Conservation (phyloP, 2,113 vertebrate genomes). For the Lepisosteus oculatus region DNA sequence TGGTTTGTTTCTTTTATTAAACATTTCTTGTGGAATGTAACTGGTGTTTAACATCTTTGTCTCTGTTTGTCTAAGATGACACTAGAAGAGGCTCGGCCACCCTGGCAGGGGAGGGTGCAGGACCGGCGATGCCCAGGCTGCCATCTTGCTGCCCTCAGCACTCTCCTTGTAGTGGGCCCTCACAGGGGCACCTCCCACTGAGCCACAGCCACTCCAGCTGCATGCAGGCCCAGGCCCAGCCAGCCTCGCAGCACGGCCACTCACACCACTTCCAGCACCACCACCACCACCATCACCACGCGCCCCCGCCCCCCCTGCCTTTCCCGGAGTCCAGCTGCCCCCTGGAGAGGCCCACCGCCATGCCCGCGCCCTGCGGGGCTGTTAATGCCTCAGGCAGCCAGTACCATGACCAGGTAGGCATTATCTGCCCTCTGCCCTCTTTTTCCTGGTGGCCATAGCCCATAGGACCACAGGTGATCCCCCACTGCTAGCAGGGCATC, state of each 20-base stretch:
- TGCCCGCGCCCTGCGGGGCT: slow-evolving; percentile 77
- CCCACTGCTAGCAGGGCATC: too few species aligned
- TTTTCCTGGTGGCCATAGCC: too few species aligned
- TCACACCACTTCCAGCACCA: slow-evolving; percentile 74
- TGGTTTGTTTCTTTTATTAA: too few species aligned
- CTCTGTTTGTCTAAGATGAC: slow-evolving; percentile 68
- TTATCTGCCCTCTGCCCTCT: too few species aligned
- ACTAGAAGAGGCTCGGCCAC: slow-evolving; percentile 72
- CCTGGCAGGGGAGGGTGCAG: slow-evolving; percentile 67
- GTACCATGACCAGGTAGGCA: slow-evolving; percentile 78
- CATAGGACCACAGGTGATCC: too few species aligned
- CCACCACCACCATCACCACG: slow-evolving; percentile 84
- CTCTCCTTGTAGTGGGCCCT: slow-evolving; percentile 86
- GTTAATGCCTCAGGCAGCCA: slow-evolving; percentile 64
- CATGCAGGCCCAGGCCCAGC: slow-evolving; percentile 77
- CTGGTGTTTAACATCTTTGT: too few species aligned
- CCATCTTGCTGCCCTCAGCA: slow-evolving; percentile 97
- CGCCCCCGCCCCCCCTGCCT: slow-evolving; percentile 71
- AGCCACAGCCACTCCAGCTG: slow-evolving; percentile 86
- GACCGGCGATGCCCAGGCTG: slow-evolving; percentile 87
- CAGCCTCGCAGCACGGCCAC: slow-evolving; percentile 72
- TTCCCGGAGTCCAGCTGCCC: slow-evolving; percentile 85
- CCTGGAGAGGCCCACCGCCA: slow-evolving; percentile 81
- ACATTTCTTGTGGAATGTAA: too few species aligned
- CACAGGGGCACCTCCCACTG: slow-evolving; percentile 79